A percentile compares a stretch with the other conserved stretches of the same genome.
phyloP scores from a whole-genome alignment of 2,113 vertebrate genomes.

The Oostethus manadensis region DNA sequence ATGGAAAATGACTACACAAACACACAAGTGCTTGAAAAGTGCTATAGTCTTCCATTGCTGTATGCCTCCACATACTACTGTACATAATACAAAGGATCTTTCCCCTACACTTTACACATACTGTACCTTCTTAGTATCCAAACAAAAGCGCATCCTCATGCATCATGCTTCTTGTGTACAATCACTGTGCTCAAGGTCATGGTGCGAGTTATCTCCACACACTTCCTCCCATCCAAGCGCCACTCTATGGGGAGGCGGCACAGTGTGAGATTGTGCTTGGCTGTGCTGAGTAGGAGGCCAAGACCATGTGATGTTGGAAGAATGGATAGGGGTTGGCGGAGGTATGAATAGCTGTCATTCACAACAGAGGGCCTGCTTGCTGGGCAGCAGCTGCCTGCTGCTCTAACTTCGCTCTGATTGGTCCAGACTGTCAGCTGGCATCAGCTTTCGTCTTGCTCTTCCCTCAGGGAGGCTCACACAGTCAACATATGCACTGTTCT shows the following conservation, averaged over 20 bases:
- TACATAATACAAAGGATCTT: no score
- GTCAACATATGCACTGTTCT: slow-evolving; percentile 14
- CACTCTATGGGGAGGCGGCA: slow-evolving; percentile 43
- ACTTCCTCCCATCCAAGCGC: slow-evolving; percentile 18
- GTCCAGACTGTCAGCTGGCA: slow-evolving; percentile 50
- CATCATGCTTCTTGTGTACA: background rate
- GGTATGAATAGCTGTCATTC: slow-evolving; percentile 63
- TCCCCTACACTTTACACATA: no score
- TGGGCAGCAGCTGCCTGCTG: slow-evolving; percentile 52
- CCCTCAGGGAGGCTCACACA: background rate
- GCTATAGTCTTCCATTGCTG: background rate
- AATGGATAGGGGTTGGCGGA: slow-evolving; percentile 14
- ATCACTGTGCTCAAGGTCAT: slow-evolving; percentile 34
- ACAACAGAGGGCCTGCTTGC: slow-evolving; percentile 35
- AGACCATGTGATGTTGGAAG: slow-evolving; percentile 58
- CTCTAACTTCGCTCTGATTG: slow-evolving; percentile 40
- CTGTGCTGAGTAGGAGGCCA: slow-evolving; percentile 55
- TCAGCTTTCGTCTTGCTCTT: slow-evolving; percentile 13
- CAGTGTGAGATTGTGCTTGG: slow-evolving; percentile 43
- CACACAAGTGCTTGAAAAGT: no score
- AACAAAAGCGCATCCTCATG: background rate
- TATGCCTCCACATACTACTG: no score
- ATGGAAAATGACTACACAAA: no score
- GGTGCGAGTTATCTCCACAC: slow-evolving; percentile 34
- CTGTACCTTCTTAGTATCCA: no score